Percentiles rank a stretch among this genome's conserved stretches.
Evolutionary conservation across 2,113 vertebrate genomes (phyloP).

Genomic region (Ochotona curzoniae): DNA sequence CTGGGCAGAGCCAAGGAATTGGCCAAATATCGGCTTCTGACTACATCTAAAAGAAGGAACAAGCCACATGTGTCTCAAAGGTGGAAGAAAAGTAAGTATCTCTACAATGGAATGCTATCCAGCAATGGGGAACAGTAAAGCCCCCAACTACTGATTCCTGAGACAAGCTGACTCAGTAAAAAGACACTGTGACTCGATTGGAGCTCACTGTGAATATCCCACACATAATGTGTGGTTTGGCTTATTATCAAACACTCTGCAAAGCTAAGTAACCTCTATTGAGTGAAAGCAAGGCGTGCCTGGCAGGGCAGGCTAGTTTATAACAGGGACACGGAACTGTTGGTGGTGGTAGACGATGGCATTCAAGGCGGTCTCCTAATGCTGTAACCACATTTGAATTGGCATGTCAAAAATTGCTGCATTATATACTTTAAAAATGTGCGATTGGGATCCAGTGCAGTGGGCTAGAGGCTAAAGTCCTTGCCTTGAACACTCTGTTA

Average conservation of each 20-base stretch:
- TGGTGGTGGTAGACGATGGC: too few relatives aligned
- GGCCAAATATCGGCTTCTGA: background rate
- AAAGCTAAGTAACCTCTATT: background rate
- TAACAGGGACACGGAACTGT: accelerated
- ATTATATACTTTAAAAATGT: background rate
- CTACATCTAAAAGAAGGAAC: background rate
- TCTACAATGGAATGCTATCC: background rate
- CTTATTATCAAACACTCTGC: background rate
- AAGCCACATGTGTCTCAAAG: background rate
- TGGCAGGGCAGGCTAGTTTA: background rate
- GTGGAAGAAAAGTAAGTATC: background rate
- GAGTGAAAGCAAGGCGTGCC: background rate
- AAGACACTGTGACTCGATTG: background rate
- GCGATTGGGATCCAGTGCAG: background rate
- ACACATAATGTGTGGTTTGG: accelerated
- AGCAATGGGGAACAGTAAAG: background rate
- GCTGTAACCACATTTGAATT: too few relatives aligned
- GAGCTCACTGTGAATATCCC: too few relatives aligned
- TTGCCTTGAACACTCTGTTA: too few relatives aligned
- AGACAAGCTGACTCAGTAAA: background rate
- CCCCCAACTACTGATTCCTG: background rate
- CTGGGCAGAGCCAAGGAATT: background rate
- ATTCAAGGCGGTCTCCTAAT: background rate
- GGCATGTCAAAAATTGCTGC: background rate
- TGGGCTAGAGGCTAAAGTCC: too few relatives aligned